Conservation (phyloP, 2,888 invertebrate species). For the Lepidochrysops patricia region DNA sequence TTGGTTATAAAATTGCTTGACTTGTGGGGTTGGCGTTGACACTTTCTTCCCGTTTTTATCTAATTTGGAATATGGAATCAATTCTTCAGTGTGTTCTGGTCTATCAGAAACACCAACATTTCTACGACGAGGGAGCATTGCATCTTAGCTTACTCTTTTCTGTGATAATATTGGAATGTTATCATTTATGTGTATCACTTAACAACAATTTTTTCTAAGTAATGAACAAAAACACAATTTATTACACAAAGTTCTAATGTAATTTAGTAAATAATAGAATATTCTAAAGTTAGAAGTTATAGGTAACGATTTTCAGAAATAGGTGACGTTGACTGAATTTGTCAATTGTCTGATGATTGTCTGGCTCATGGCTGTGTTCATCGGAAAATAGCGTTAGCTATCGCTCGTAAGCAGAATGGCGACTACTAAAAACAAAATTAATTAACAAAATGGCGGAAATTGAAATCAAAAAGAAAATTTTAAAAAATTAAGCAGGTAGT, state of each 20-base stretch:
- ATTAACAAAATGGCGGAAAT: too few species aligned
- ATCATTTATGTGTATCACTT: neutral
- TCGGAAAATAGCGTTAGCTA: too few species aligned
- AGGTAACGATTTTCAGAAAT: neutral
- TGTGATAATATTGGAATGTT: neutral
- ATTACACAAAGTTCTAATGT: neutral
- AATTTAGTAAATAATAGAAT: neutral
- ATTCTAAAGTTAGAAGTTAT: too few species aligned
- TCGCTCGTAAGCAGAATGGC: too few species aligned
- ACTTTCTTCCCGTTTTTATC: slow-evolving; percentile 54
- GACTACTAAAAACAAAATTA: too few species aligned
- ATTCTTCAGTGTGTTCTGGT: slow-evolving; percentile 41
- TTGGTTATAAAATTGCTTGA: neutral
- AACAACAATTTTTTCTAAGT: neutral
- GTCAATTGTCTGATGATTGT: neutral
- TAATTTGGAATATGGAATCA: slow-evolving; percentile 58
- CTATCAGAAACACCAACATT: slow-evolving; percentile 62
- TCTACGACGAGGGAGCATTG: slow-evolving; percentile 72
- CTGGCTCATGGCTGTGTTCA: too few species aligned
- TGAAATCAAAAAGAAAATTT: too few species aligned
- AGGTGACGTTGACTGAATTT: slow-evolving; percentile 5
- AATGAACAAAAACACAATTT: neutral
- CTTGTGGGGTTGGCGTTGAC: slow-evolving; percentile 19
- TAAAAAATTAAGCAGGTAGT: too few species aligned
- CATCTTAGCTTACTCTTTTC: slow-evolving; percentile 26